Evolutionary conservation across 1,140 invertebrate species (phyloP), one percentile per base, ranked within the genome.

Genomic region (Drosophila willistoni): DNA sequence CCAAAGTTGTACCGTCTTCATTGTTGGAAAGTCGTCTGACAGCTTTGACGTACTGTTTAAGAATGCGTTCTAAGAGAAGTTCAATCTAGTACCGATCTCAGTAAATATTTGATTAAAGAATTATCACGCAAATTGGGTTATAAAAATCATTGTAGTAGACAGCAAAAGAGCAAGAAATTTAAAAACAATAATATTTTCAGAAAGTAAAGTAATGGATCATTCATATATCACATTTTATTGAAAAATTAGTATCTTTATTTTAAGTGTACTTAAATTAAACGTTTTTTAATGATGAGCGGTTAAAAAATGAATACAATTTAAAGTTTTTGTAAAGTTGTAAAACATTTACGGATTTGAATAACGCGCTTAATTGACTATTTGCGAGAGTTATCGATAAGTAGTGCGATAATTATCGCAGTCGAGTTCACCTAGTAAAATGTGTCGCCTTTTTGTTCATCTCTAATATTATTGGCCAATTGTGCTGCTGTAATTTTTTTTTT

Each of bases 71-170:
- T 19, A 13, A 59, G 1, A 22, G 41, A 33, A 6, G 19, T 62
- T 47, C 19, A 56, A 17, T 12, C 29, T 34, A 36, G 60, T 29
- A 41, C 7, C 10, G 41, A 54, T 55, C n/a, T 7, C 33, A 47
- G 7, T 14, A 19, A 61, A 14, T 62, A 51, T 77, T 71, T 39
- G 69, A 47, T 7, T 2, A 9, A 0, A 0, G 14, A 56, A 36
- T 77, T 77, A 77, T 25, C 73, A 71, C 4, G 5, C 22, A 42
- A 71, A 71, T 51, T 77, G 57, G 74, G 74, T 77, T 77, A 77
- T 77, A 77, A 77, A 77, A 12, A 12, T 19, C n/a, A 59, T 59
- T 59, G 56, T 19, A 17, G 7, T 10, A 9, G 56, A 19, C 7
- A 51, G 9, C 13, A 59, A 14, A 29, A 4, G 10, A 59, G 33